phyloP scores from a whole-genome alignment of 2,113 vertebrate genomes.

The Micronycteris hirsuta region DNA sequence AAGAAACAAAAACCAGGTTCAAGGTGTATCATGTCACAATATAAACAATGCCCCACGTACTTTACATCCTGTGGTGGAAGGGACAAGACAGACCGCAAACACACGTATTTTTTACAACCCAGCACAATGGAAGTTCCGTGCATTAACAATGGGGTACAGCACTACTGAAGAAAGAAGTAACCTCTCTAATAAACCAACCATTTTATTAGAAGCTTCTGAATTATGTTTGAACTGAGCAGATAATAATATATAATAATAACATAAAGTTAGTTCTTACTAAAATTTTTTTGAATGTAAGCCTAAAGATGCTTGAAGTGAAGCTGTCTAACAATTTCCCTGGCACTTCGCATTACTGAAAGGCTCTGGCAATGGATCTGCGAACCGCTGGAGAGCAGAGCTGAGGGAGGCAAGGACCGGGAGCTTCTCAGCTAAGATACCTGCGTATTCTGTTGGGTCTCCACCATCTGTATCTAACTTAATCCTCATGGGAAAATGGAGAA shows the following conservation, averaged over 20 bases:
- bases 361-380: accelerated
- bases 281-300: not conserved
- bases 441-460: not conserved
- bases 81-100: not conserved
- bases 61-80: not conserved
- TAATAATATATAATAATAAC: not conserved
- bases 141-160: not conserved
- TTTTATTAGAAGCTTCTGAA: not conserved
- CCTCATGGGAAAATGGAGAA: not conserved
- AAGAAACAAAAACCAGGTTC: not conserved
- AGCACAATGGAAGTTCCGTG: not conserved
- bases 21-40: not conserved
- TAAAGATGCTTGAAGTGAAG: not conserved
- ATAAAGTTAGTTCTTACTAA: not conserved
- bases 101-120: not conserved
- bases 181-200: not conserved
- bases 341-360: accelerated
- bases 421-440: not conserved
- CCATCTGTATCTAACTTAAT: not conserved
- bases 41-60: not conserved
- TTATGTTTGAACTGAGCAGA: not conserved
- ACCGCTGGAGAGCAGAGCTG: accelerated
- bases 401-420: not conserved
- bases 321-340: not conserved
- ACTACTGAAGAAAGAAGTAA: not conserved